Conservation (phyloP, 2,888 invertebrate genomes). For the Coecobrya sp. region DNA sequence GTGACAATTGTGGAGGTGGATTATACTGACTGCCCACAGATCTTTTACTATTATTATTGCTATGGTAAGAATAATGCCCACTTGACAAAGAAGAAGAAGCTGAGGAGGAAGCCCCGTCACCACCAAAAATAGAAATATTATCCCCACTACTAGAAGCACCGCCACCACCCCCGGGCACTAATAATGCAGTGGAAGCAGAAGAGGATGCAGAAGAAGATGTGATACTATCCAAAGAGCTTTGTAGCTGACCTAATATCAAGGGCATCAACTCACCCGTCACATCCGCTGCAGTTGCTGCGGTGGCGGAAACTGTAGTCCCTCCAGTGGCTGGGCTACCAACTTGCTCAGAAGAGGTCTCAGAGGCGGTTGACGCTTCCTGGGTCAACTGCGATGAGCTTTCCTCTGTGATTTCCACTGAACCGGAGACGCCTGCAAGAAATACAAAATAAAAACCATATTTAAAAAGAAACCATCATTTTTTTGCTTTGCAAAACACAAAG, state of each 20-base stretch:
- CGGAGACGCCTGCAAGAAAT: slow-evolving; percentile 16
- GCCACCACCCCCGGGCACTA: too few relatives aligned
- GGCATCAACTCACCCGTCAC: slow-evolving; percentile 87
- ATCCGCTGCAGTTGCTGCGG: slow-evolving; percentile 56
- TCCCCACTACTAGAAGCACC: slow-evolving; percentile 25
- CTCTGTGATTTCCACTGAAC: slow-evolving; percentile 74
- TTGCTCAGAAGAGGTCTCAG: slow-evolving; percentile 58
- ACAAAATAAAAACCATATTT: neutral
- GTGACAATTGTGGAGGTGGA: neutral
- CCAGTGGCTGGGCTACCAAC: neutral
- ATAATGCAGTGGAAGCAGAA: slow-evolving; percentile 29
- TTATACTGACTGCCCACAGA: slow-evolving; percentile 16
- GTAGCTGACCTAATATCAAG: slow-evolving; percentile 86
- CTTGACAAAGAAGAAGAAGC: slow-evolving; percentile 73
- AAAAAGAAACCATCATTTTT: neutral
- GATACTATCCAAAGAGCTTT: slow-evolving; percentile 85
- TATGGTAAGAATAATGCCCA: slow-evolving; percentile 65
- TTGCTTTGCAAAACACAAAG: neutral
- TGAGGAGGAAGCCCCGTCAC: slow-evolving; percentile 71
- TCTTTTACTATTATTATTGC: neutral
- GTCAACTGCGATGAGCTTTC: slow-evolving; percentile 73
- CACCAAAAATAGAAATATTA: slow-evolving; percentile 49
- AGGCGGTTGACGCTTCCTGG: slow-evolving; percentile 64
- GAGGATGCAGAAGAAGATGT: slow-evolving; percentile 54
- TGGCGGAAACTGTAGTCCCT: neutral